A percentile compares a stretch with the other conserved stretches of the same genome.
phyloP scores from a whole-genome alignment of 1,140 invertebrate genomes.

The Pygmarrhopalites habei region DNA sequence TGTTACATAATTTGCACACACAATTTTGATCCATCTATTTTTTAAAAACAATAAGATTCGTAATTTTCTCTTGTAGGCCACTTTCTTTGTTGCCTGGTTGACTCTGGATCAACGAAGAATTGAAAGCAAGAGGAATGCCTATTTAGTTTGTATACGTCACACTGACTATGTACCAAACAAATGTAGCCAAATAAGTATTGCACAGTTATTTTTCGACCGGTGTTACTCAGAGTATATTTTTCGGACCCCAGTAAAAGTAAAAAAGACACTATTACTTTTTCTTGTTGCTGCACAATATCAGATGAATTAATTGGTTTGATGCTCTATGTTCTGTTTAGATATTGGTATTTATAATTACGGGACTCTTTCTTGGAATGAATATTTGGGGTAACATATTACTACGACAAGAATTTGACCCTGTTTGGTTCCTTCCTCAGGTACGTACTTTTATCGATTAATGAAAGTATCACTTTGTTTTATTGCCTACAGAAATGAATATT shows the following conservation, averaged over 20 bases:
- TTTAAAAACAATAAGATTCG: background rate
- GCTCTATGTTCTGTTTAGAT: no score
- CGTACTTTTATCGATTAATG: background rate
- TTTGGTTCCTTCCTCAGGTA: conserved; percentile 53
- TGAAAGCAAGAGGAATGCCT: conserved; percentile 55
- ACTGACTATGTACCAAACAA: conserved; percentile 44
- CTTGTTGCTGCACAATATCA: no score
- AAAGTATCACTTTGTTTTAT: no score
- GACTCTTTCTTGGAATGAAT: conserved; percentile 17
- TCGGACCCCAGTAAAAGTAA: conserved; percentile 53
- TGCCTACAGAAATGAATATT: no score
- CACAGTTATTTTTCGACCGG: conserved; percentile 49
- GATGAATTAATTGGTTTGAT: no score
- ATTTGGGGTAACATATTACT: conserved; percentile 43
- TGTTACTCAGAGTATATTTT: conserved; percentile 57
- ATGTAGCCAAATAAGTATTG: conserved; percentile 44
- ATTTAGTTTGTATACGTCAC: conserved; percentile 60
- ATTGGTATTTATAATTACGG: conserved; percentile 15
- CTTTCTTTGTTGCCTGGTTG: conserved; percentile 69
- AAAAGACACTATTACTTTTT: background rate
- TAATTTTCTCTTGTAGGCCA: conserved; percentile 45
- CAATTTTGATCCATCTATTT: background rate
- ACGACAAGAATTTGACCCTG: conserved; percentile 68
- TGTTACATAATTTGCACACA: background rate
- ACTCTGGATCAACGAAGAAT: conserved; percentile 61